Evolutionary conservation across 1,140 invertebrate genomes (phyloP).

Genomic region (Stegodyphus mimosarum): DNA sequence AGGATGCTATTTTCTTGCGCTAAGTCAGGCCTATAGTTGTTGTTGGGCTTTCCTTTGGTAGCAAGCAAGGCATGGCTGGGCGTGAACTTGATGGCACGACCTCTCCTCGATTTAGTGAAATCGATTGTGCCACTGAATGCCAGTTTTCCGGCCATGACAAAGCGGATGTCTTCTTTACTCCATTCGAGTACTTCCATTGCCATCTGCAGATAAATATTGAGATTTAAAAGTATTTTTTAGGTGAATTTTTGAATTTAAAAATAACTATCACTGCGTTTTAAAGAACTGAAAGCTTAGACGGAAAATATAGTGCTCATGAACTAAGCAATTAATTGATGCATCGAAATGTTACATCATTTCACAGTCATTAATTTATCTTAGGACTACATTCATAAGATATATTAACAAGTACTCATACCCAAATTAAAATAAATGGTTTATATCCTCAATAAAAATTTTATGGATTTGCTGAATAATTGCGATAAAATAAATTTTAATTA

Average conservation of each 20-base stretch:
- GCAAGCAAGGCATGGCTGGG: slow-evolving; percentile 88
- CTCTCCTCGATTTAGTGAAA: slow-evolving; percentile 74
- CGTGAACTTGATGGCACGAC: slow-evolving; percentile 86
- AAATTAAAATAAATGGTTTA: too few relatives aligned
- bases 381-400: too few relatives aligned
- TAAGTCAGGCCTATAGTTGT: slow-evolving; percentile 69
- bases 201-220: slow-evolving; percentile 67
- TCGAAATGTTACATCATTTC: too few relatives aligned
- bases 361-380: too few relatives aligned
- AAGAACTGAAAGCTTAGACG: too few relatives aligned
- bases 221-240: too few relatives aligned
- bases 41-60: slow-evolving; percentile 70
- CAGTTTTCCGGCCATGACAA: slow-evolving; percentile 86
- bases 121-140: slow-evolving; percentile 87
- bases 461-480: too few relatives aligned
- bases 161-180: slow-evolving; percentile 86
- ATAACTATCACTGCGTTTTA: not conserved
- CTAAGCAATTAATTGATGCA: too few relatives aligned
- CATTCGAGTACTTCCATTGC: slow-evolving; percentile 92
- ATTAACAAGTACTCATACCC: too few relatives aligned
- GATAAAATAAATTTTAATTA: too few relatives aligned
- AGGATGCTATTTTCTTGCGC: slow-evolving; percentile 69
- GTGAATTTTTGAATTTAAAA: not conserved
- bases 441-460: too few relatives aligned
- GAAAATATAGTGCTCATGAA: too few relatives aligned